Evolutionary conservation across 2,888 invertebrate genomes (phyloP).

Genomic region (Hirtodrosophila confusa): DNA sequence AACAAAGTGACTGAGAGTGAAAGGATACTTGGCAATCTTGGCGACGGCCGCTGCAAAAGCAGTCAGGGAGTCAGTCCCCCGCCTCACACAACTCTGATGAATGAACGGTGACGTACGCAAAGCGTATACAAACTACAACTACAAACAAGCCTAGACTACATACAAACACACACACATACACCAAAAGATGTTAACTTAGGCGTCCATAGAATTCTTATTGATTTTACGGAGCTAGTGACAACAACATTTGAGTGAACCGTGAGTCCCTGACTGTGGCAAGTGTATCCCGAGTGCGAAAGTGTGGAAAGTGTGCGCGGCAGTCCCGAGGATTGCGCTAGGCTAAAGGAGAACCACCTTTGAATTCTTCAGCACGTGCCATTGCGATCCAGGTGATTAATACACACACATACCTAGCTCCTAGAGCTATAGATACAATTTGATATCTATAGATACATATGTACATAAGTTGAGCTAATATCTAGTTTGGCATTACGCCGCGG

Average conservation of each 20-base stretch:
- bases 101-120: slow-evolving; percentile 56
- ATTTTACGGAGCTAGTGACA: slow-evolving; percentile 46
- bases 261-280: neutral
- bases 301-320: slow-evolving; percentile 30
- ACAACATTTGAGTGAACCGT: slow-evolving; percentile 17
- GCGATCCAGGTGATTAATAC: slow-evolving; percentile 81
- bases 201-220: slow-evolving; percentile 47
- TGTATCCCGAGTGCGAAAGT: slow-evolving; percentile 1
- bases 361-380: slow-evolving; percentile 84
- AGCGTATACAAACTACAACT: slow-evolving; percentile 8
- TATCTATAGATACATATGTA: neutral
- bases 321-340: slow-evolving; percentile 48
- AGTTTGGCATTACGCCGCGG: slow-evolving; percentile 3
- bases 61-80: slow-evolving; percentile 8
- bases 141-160: slow-evolving; percentile 22
- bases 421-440: neutral
- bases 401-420: neutral
- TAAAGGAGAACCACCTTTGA: slow-evolving; percentile 60
- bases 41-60: slow-evolving; percentile 26
- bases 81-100: slow-evolving; percentile 31
- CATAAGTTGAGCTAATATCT: neutral
- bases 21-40: slow-evolving; percentile 47
- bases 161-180: slow-evolving; percentile 14
- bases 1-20: slow-evolving; percentile 34
- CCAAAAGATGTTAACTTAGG: slow-evolving; percentile 64